Evolutionary conservation across 1,140 invertebrate species (phyloP).

Genomic region (Propsilocerus akamusi): DNA sequence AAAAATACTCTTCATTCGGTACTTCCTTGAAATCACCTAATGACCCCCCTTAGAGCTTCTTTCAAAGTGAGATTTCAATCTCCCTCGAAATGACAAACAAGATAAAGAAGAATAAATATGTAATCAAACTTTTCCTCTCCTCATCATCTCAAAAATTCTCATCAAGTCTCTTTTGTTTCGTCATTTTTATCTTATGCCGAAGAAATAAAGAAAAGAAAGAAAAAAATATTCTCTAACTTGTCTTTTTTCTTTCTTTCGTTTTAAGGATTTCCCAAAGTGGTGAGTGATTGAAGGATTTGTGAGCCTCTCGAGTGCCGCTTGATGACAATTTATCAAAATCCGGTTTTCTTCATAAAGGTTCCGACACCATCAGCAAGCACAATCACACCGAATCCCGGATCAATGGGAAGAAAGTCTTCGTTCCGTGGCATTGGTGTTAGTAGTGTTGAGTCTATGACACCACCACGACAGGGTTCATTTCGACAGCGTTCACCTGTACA

Average conservation of each 20-base stretch:
- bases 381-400: constrained; percentile 22
- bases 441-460: constrained; percentile 40
- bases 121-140: too few species aligned
- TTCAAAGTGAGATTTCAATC: too few species aligned
- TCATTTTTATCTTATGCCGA: not conserved
- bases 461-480: constrained; percentile 36
- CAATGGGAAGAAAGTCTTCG: constrained; percentile 25
- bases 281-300: constrained; percentile 5
- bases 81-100: too few species aligned
- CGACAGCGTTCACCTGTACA: constrained; percentile 27
- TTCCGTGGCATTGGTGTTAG: constrained; percentile 23
- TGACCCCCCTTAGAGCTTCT: too few species aligned
- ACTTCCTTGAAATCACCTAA: too few species aligned
- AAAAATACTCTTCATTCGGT: too few species aligned
- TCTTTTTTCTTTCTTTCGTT: not conserved
- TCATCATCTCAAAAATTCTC: too few species aligned
- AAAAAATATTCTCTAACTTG: not conserved
- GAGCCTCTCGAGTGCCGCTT: constrained; percentile 9
- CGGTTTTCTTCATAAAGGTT: constrained; percentile 37
- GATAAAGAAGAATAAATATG: too few species aligned
- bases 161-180: not conserved
- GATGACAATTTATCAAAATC: constrained; percentile 13
- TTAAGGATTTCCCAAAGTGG: constrained; percentile 19
- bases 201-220: not conserved
- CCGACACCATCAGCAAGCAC: constrained; percentile 40